Percentiles rank a stretch among this genome's conserved stretches.
Evolutionary conservation across 2,797 vertebrate species (phyloP).

Genomic region (Bucorvus abyssinicus): DNA sequence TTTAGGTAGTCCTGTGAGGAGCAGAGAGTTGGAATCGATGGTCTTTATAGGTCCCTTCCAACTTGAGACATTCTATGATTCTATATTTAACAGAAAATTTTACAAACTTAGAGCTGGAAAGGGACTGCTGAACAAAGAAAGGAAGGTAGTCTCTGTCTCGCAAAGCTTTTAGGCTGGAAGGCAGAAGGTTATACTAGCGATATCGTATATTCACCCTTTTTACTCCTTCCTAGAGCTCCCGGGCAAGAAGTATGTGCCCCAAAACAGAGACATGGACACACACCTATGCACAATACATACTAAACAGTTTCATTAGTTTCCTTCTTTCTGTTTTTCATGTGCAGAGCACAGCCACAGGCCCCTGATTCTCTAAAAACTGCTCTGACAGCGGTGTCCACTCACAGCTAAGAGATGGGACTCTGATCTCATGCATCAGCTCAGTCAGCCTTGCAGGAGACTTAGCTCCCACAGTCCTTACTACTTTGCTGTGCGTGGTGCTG

Average conservation of each 20-base stretch:
- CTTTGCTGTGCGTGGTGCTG: neutral
- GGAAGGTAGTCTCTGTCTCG: neutral
- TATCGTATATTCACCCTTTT: neutral
- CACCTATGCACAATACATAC: too few relatives aligned
- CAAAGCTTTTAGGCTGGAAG: neutral
- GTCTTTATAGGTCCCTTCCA: neutral
- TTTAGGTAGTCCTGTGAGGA: neutral
- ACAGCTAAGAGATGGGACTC: neutral
- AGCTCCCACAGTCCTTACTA: neutral
- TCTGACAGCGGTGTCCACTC: neutral
- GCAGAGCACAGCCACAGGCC: neutral
- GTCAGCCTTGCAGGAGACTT: neutral
- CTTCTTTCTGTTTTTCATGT: neutral
- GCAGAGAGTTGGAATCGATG: neutral
- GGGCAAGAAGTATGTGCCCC: accelerated
- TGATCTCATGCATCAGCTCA: neutral
- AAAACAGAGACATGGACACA: too few relatives aligned
- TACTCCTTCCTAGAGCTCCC: neutral
- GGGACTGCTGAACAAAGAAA: neutral
- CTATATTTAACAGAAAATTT: neutral
- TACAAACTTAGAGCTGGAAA: neutral
- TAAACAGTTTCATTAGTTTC: neutral
- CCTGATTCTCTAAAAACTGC: neutral
- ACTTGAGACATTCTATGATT: neutral
- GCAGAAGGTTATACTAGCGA: neutral